Percentiles rank a stretch among this genome's conserved stretches.
These are phyloP conservation scores for Narcine bancroftii DNA, from an alignment of 2,113 vertebrate genomes.

Conservation along the genomic window DNA sequence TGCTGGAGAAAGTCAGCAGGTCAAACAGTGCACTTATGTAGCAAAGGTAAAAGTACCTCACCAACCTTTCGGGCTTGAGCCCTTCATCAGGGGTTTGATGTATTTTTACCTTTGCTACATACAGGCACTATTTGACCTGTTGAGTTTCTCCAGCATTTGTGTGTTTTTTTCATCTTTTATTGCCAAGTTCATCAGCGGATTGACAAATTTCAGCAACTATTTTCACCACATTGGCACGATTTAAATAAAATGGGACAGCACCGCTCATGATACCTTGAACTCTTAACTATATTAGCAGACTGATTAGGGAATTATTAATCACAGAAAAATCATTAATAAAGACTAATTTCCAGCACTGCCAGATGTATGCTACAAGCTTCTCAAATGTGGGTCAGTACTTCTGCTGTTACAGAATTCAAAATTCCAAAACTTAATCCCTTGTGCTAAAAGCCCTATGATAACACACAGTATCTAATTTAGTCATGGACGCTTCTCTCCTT, in stretches of 20 bases:
- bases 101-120: no score
- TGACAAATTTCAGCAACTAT: background rate
- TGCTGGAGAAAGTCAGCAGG: no score
- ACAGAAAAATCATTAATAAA: background rate
- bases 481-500: background rate
- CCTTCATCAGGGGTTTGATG: no score
- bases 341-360: background rate
- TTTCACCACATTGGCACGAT: background rate
- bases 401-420: background rate
- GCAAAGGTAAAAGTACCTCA: no score
- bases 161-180: no score
- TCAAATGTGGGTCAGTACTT: background rate
- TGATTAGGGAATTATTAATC: conserved; percentile 13
- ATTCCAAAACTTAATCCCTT: conserved; percentile 1
- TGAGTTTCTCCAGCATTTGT: no score
- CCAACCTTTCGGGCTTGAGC: no score
- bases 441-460: background rate
- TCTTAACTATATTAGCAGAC: background rate
- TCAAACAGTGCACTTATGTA: no score
- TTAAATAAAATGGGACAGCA: background rate
- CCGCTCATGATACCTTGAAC: background rate
- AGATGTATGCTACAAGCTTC: conserved; percentile 4
- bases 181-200: background rate
- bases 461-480: background rate
- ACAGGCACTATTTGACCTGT: no score